Conservation (phyloP, 2,888 invertebrate genomes). For the Dynastes tityus region DNA sequence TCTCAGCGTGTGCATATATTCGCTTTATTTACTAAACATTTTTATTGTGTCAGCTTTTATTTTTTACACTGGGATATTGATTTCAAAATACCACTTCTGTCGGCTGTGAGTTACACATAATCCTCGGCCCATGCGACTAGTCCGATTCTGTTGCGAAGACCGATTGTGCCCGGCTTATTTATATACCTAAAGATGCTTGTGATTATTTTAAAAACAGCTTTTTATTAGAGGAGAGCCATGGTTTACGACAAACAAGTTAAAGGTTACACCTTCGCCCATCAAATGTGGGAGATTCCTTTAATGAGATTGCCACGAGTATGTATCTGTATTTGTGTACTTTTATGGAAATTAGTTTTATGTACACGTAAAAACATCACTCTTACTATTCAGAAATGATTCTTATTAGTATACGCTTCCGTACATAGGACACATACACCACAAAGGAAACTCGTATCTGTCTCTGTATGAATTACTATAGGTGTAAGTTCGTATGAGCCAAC, state of each 20-base stretch:
- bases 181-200: too few relatives aligned
- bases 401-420: neutral
- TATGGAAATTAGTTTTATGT: slow-evolving; percentile 12
- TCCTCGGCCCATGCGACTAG: too few relatives aligned
- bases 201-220: too few relatives aligned
- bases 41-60: too few relatives aligned
- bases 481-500: neutral
- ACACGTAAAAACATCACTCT: neutral
- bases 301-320: slow-evolving; percentile 21
- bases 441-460: neutral
- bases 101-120: too few relatives aligned
- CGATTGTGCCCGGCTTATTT: too few relatives aligned
- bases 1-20: too few relatives aligned
- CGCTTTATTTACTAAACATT: too few relatives aligned
- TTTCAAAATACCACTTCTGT: too few relatives aligned
- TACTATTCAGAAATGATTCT: neutral
- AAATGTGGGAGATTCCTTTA: neutral
- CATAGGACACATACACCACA: neutral
- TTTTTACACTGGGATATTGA: too few relatives aligned
- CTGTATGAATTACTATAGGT: neutral
- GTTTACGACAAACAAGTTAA: slow-evolving; percentile 6
- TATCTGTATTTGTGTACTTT: slow-evolving; percentile 17
- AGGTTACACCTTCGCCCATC: neutral
- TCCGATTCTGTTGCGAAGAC: too few relatives aligned
- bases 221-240: too few relatives aligned